A percentile compares a stretch with the other conserved stretches of the same genome.
Conservation (phyloP, 2,888 invertebrate genomes). For the Acrobasis repandana region DNA sequence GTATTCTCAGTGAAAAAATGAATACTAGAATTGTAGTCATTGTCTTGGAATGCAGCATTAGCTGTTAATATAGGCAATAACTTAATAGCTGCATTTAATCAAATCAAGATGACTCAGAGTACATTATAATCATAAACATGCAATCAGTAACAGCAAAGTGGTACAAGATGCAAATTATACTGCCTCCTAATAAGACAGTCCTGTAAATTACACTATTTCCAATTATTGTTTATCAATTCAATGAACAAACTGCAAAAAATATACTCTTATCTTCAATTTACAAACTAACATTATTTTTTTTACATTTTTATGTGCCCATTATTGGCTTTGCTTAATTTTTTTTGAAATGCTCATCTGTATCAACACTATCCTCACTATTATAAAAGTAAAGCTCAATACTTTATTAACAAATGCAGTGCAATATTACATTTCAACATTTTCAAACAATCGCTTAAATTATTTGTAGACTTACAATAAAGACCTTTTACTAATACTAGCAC, state of each 20-base stretch:
- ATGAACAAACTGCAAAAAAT: slow-evolving; percentile 20
- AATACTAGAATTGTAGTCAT: neutral
- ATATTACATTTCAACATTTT: slow-evolving; percentile 34
- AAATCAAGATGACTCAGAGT: neutral
- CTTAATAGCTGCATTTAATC: neutral
- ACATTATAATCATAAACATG: neutral
- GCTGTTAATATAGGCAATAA: neutral
- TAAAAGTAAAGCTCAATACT: slow-evolving; percentile 36
- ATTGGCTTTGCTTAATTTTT: slow-evolving; percentile 5
- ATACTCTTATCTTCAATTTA: slow-evolving; percentile 14
- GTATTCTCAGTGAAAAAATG: neutral
- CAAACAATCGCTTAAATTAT: slow-evolving; percentile 44
- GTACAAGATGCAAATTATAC: neutral
- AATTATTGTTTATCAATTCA: neutral
- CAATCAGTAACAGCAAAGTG: neutral
- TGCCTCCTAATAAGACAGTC: neutral
- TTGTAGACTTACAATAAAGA: slow-evolving; percentile 38
- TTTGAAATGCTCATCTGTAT: slow-evolving; percentile 31
- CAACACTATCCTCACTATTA: slow-evolving; percentile 34
- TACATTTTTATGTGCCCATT: slow-evolving; percentile 13
- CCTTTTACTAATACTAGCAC: slow-evolving; percentile 53
- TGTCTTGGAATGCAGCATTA: neutral
- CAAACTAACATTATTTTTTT: slow-evolving; percentile 10
- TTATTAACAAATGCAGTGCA: slow-evolving; percentile 43
- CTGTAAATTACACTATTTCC: neutral